phyloP scores from a whole-genome alignment of 2,797 vertebrate species.

The Antrozous pallidus region DNA sequence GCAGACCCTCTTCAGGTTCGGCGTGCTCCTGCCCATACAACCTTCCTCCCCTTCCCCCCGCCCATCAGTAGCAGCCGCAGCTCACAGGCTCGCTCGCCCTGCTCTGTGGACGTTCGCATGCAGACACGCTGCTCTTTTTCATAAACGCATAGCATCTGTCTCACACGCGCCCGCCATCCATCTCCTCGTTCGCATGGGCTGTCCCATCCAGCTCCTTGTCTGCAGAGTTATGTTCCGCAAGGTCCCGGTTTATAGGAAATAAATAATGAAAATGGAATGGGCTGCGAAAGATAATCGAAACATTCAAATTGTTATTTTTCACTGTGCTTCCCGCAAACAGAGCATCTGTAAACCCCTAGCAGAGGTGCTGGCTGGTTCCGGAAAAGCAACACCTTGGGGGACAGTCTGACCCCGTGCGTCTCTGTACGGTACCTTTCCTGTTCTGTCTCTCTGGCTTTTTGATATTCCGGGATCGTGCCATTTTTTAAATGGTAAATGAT shows the following conservation, averaged over 20 bases:
- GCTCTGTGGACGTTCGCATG: constrained; percentile 31
- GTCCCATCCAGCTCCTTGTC: constrained; percentile 63
- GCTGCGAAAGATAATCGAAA: constrained; percentile 74
- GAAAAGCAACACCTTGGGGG: not conserved
- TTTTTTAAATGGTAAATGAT: constrained; percentile 36
- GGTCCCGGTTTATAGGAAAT: constrained; percentile 63
- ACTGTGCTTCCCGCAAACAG: constrained; percentile 59
- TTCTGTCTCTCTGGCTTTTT: not conserved
- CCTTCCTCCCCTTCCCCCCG: not conserved
- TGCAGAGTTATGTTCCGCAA: constrained; percentile 52
- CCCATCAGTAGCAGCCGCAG: constrained; percentile 34
- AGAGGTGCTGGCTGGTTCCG: not conserved
- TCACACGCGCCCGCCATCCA: constrained; percentile 54
- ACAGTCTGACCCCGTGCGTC: not conserved
- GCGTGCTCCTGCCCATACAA: not conserved
- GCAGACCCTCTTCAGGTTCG: not conserved
- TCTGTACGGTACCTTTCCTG: not conserved
- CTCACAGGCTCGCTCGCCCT: constrained; percentile 44
- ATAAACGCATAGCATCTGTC: constrained; percentile 66
- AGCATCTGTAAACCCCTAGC: constrained; percentile 41
- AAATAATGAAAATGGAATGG: constrained; percentile 72
- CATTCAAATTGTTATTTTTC: constrained; percentile 79
- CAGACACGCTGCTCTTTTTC: constrained; percentile 57
- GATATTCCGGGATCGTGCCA: not conserved
- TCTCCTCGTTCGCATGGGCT: constrained; percentile 52